Evolutionary conservation across 2,888 invertebrate species (phyloP).

Genomic region (Byasa hedistus): DNA sequence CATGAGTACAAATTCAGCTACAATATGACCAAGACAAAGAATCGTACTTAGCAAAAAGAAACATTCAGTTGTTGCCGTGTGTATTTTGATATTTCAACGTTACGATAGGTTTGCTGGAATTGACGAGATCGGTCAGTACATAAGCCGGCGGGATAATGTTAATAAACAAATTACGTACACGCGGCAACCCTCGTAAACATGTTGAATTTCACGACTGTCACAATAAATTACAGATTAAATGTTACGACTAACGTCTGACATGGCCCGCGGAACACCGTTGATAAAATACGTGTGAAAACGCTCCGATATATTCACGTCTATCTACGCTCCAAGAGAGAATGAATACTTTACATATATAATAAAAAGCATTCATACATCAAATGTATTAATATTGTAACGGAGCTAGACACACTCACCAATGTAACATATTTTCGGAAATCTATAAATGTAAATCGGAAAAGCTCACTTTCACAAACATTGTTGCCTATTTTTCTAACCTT

Average conservation of each 20-base stretch:
- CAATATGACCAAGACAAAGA: background rate
- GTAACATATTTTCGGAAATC: too few species aligned
- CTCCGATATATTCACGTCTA: background rate
- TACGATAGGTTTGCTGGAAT: constrained; percentile 12
- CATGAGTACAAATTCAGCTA: too few species aligned
- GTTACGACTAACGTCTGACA: constrained; percentile 21
- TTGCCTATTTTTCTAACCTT: too few species aligned
- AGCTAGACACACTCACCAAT: too few species aligned
- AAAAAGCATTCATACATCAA: too few species aligned
- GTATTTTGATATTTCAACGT: background rate
- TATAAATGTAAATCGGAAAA: too few species aligned
- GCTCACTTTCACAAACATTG: too few species aligned
- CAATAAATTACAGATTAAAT: constrained; percentile 26
- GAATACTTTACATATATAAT: background rate
- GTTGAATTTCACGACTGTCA: constrained; percentile 22
- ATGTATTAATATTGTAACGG: too few species aligned
- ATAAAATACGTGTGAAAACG: constrained; percentile 20
- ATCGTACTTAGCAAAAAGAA: background rate
- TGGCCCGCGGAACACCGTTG: constrained; percentile 13
- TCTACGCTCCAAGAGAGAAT: background rate
- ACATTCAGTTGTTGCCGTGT: background rate
- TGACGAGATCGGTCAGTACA: constrained; percentile 13
- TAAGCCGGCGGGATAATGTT: constrained; percentile 9
- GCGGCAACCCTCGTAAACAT: constrained; percentile 22
- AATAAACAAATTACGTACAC: constrained; percentile 21